Base-by-base conservation (phyloP, 2,797 vertebrate species). In the Silurus aristotelis region DNA sequence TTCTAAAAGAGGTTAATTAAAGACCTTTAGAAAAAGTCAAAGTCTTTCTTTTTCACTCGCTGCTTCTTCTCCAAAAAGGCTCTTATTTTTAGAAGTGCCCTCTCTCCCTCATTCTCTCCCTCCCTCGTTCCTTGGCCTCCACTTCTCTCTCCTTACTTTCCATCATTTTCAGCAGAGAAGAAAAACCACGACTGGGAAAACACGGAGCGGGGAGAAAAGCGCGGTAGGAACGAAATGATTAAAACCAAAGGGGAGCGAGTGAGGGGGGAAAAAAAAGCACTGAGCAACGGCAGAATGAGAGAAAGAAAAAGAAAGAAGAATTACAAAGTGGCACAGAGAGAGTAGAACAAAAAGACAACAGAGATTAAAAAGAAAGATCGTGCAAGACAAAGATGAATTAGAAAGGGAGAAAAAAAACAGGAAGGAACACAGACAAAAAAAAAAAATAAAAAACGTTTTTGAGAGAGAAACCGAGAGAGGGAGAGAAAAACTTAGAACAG, bases 1-100 rank as follows among this genome's bases (percentile, higher is more conserved):
- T 83, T 14, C 82, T 48, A 20, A 58, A 82, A 80, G 58, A 46
- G 22, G 61, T 58, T 76, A 70, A 86, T 76, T 82, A 86, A 82
- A 85, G 71, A 52, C 48, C 61, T 76, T 52, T 67, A 68, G n/a
- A 76, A 72, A 85, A 85, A 75, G 67, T 60, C 79, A 66, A 85
- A 48, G 15, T 83, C 68, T 64, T 64, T 63, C 63, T 82, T n/a
- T 52, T 83, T 80, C 27, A 3, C 12, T 72, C 25, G 46, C n/a
- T 72, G 56, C 31, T 83, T 68, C 63, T 85, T 43, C 60, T 61
- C 17, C 27, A 70, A 82, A 84, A 84, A 81, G 79, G 27, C 75
- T 48, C 38, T 19, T 87, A 85, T 87, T 90, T 84, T 82, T 82
- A 87, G 85, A 87, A 76, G 80, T 68, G 27, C n/a, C 52, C 46